Percentiles rank a stretch among this genome's conserved stretches.
Evolutionary conservation across 2,888 invertebrate species (phyloP).

Genomic region (Apodemia hepburni): DNA sequence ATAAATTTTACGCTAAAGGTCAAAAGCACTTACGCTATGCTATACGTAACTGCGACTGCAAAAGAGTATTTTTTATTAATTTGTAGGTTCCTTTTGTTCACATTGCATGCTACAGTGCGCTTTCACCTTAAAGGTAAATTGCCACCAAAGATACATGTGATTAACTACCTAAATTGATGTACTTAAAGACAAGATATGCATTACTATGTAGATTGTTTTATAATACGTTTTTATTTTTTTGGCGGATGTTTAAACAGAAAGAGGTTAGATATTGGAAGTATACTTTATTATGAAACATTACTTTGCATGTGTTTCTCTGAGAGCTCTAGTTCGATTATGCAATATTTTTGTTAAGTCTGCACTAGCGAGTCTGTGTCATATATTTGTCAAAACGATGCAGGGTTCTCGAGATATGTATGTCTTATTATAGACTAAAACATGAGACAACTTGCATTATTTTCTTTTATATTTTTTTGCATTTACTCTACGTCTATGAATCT

Average conservation of each 20-base stretch:
- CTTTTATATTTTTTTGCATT: not conserved
- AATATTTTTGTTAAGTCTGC: not conserved
- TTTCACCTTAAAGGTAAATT: not conserved
- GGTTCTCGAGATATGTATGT: not conserved
- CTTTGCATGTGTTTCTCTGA: not conserved
- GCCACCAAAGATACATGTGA: constrained; percentile 11
- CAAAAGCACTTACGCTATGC: not conserved
- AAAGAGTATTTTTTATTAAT: not conserved
- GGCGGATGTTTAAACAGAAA: not conserved
- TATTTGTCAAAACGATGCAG: not conserved
- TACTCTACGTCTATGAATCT: constrained; percentile 6
- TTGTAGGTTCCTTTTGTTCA: no score
- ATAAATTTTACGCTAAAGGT: not conserved
- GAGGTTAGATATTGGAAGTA: not conserved
- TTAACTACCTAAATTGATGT: constrained; percentile 13
- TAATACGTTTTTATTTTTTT: not conserved
- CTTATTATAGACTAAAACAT: not conserved
- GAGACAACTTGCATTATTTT: not conserved
- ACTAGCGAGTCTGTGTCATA: not conserved
- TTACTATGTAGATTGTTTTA: not conserved
- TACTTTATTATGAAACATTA: not conserved
- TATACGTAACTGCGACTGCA: not conserved
- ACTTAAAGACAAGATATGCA: not conserved
- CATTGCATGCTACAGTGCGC: not conserved
- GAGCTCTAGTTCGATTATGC: not conserved